Base-by-base conservation (phyloP, 2,888 invertebrate genomes). In the Synanthedon myopaeformis region DNA sequence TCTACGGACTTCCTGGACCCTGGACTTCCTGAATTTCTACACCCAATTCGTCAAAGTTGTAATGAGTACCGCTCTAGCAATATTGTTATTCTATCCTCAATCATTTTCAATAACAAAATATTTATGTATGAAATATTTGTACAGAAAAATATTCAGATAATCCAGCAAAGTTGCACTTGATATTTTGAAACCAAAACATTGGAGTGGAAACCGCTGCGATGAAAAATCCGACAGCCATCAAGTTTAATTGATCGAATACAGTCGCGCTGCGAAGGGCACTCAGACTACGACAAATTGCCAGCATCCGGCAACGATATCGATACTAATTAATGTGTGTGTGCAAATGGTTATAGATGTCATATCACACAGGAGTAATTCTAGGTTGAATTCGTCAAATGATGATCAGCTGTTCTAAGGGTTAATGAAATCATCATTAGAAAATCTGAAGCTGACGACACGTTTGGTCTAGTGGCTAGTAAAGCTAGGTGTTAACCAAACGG, bases 221-320 rank as follows among this genome's bases (percentile, higher is more conserved):
- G 23, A 17, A 49, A 49, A 49, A 49, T 49, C 49, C 49, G 17
- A 23, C 23, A 17, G 12, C 19, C 23, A 49, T 49, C 17, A 19
- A 23, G 17, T 49, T 52, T 58, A 58, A 58, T 56, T 56, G 55
- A 55, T 58, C 42, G 54, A 41, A 52, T 41, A 49, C 52, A 53
- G 56, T 57, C 28, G 41, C 50, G 49, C 13, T 49, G n/a, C 19
- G 53, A 56, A 51, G 55, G 17, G 41, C 42, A 52, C 54, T 49
- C 17, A 12, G 17, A 28, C 14, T 13, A 52, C 49, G 56, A 56
- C 51, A 56, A 58, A 58, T 58, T 58, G 56, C 53, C 55, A 54
- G 35, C 51, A 48, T 51, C 52, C 42, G 14, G 42, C 42, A 51
- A 56, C 55, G 57, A 45, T 57, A 60, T 57, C 52, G 54, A 53